These are phyloP conservation scores for Abrostola tripartita DNA, from an alignment of 2,888 invertebrate species.

Conservation along the genomic window DNA sequence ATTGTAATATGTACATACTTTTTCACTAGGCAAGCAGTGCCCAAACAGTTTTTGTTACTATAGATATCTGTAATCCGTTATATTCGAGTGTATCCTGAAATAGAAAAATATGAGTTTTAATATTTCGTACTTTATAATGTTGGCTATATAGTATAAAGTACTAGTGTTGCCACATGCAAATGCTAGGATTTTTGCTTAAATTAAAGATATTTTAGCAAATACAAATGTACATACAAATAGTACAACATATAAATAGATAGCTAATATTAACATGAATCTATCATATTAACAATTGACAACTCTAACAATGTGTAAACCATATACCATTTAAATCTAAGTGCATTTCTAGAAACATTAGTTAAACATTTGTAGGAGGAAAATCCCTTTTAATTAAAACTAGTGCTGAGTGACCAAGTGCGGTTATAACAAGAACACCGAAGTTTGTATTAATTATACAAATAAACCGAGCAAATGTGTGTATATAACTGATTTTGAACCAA, in stretches of 20 bases:
- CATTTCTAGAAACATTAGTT: neutral
- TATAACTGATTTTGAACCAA: neutral
- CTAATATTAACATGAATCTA: neutral
- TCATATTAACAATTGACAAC: neutral
- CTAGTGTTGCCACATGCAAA: constrained; percentile 44
- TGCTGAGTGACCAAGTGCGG: constrained; percentile 24
- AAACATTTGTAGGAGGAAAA: neutral
- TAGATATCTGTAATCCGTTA: constrained; percentile 81
- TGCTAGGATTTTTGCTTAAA: constrained; percentile 9
- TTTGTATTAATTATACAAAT: neutral
- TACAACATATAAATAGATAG: neutral
- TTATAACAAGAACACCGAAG: constrained; percentile 19
- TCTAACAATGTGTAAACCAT: neutral
- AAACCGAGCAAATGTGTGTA: neutral
- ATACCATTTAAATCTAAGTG: neutral
- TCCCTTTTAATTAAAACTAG: constrained; percentile 11
- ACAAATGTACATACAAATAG: neutral
- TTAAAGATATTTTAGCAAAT: constrained; percentile 13
- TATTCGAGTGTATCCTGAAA: constrained; percentile 86
- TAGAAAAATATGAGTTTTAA: constrained; percentile 60
- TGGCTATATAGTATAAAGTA: constrained; percentile 26
- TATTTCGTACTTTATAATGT: constrained; percentile 35
- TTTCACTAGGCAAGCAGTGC: constrained; percentile 75
- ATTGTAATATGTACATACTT: constrained; percentile 34
- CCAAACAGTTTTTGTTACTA: constrained; percentile 82